Base-by-base conservation (phyloP, 2,797 vertebrate genomes). In the Enteromius radiatus region DNA sequence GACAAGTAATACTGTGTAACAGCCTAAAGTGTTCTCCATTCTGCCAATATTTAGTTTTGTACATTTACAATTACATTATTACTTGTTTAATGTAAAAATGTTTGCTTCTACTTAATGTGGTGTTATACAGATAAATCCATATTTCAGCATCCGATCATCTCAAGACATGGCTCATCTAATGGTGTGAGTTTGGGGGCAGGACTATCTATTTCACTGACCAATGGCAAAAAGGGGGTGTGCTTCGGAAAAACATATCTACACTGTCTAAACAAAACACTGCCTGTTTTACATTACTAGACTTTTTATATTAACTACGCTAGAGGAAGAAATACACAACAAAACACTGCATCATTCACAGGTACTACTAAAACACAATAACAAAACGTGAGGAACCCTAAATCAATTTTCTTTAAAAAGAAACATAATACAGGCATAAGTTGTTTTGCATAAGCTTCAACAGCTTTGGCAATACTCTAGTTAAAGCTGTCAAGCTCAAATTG, bases 371-470 rank as follows among this genome's bases (percentile, higher is more conserved):
- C 26, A 49, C 45, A 71, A 56, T 36, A 56, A 38, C 7, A 15
- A 36, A 74, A 74, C 56, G 21, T 11, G n/a, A 38, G 52, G 6
- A 75, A 56, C 3, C 7, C 52, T 17, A 56, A 38, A 75, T 41
- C 6, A 9, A 54, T 54, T 65, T 65, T 65, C 63, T 36, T 65
- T 23, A 15, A 70, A 70, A 74, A 69, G 67, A 56, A 74, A 56
- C 49, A 36, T n/a, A 5, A 74, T 54, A 43, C 19, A 69, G 38
- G 38, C 49, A 54, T 23, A 38, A 76, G 36, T 63, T 26, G 36
- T 59, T 63, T 76, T 56, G 52, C n/a, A 76, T 59, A 64, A 28
- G 69, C 69, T 81, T 81, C 79, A 19, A 5, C 15, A 8, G 69
- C 21, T 81, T 71, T 73, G 59, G 54, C 21, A 3, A 63, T 23